Base-by-base conservation (phyloP, 1,140 invertebrate species). In the Calliopsis andreniformis region DNA sequence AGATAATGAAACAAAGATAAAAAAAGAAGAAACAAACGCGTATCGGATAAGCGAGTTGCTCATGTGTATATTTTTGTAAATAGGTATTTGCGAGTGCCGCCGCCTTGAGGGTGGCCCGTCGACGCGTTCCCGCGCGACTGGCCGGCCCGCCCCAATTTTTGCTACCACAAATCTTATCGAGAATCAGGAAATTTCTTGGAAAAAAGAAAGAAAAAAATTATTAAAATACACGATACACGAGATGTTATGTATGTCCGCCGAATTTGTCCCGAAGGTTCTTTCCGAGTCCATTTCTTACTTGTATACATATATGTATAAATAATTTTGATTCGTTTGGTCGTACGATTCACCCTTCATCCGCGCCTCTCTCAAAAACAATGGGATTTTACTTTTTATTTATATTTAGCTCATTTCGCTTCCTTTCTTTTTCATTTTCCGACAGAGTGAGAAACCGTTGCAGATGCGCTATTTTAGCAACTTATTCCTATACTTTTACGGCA, bases 11-110 rank as follows among this genome's bases (percentile, higher is more conserved):
- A 35, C 58, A 49, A 47, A 67, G 43, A 49, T 28, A 39, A 42
- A 61, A 45, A 39, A 25, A 56, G 47, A 64, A 47, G 45, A 79
- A 78, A 76, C 39, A 69, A 79, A 78, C 51, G 64, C 58, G 62
- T 62, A 78, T 78, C 78, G 73, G 83, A 87, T 88, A 87, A 90
- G 86, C 81, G 84, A 88, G 89, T 91, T 91, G 90, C 89, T 91
- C 89, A 91, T 87, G 87, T 92, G 89, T 91, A 92, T 91, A 92
- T 92, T 92, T 92, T 92, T 92, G 91, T 92, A 92, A 92, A 92
- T 92, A 92, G 87, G 84, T 89, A 90, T 90, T 84, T 90, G 88
- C 87, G 89, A 90, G 83, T 90, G 88, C 87, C 85, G 90, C 88
- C 88, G 89, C 88, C 89, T 90, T 88, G 84, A 89, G 87, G 89